Conservation (phyloP, 2,797 vertebrate species). For the Caiman crocodilus region DNA sequence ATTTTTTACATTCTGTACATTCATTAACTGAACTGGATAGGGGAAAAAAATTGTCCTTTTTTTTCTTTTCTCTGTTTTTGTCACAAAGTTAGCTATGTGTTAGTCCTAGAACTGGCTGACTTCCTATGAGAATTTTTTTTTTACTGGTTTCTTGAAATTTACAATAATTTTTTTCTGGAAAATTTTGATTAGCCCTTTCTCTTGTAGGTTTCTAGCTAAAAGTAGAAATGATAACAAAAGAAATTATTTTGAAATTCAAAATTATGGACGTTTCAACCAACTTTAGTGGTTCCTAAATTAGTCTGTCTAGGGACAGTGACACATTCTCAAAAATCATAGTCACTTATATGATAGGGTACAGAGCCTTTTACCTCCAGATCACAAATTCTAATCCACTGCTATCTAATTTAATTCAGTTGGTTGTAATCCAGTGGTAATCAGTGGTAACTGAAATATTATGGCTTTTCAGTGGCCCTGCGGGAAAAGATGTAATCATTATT, state of each 20-base stretch:
- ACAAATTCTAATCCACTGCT: not conserved
- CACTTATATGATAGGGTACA: not conserved
- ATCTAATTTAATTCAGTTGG: slow-evolving; percentile 28
- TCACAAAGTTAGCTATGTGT: not conserved
- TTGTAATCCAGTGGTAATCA: not conserved
- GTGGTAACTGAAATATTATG: not conserved
- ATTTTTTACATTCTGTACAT: not conserved
- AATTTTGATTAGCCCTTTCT: not conserved
- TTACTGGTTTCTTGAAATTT: not conserved
- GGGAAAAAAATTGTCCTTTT: not conserved
- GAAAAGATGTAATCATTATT: not conserved
- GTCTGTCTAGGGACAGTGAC: not conserved
- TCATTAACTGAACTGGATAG: not conserved
- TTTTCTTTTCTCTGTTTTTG: not conserved
- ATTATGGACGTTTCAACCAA: not conserved
- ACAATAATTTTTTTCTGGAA: not conserved
- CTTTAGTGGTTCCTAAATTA: not conserved
- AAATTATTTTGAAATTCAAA: not conserved
- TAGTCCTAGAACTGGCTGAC: not conserved
- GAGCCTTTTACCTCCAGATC: not conserved
- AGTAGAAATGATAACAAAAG: fast-evolving
- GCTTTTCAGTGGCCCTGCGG: not conserved
- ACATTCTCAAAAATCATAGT: not conserved
- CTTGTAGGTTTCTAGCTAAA: not conserved
- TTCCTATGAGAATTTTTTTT: not conserved